phyloP scores from a whole-genome alignment of 2,888 invertebrate species.

The Seira sanloemensis region DNA sequence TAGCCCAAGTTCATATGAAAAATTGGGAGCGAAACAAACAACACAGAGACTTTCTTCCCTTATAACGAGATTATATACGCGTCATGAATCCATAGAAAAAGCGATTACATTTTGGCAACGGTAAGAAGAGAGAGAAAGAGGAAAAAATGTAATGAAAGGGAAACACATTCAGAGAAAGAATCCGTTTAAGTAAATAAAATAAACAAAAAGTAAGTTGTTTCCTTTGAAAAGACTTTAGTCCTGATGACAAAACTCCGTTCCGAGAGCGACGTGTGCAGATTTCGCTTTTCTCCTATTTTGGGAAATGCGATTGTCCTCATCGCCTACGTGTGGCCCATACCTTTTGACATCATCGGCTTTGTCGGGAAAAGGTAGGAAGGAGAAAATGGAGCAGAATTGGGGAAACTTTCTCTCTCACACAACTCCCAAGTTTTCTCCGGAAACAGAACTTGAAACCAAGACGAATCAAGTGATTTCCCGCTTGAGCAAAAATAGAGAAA shows the following conservation, averaged over 20 bases:
- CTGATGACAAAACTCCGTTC: not conserved
- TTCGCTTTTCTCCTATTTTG: too few species aligned
- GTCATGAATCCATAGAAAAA: slow-evolving; percentile 17
- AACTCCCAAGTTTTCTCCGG: too few species aligned
- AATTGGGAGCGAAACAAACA: too few species aligned
- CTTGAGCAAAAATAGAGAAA: too few species aligned
- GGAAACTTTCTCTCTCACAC: not conserved
- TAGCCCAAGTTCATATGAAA: not conserved
- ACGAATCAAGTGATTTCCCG: too few species aligned
- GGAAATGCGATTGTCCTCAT: not conserved
- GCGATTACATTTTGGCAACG: slow-evolving; percentile 13
- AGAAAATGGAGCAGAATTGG: not conserved
- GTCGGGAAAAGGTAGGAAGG: not conserved
- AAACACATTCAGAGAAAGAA: slow-evolving; percentile 3
- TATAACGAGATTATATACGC: slow-evolving; percentile 19
- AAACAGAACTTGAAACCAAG: too few species aligned
- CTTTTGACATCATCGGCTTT: not conserved
- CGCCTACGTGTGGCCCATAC: not conserved
- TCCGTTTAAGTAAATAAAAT: slow-evolving; percentile 3
- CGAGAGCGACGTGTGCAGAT: not conserved
- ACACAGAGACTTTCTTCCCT: too few species aligned
- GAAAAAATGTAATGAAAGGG: not conserved
- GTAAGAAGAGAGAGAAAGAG: too few species aligned
- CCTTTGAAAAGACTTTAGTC: not conserved
- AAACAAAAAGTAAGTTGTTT: not conserved